Percentiles rank a stretch among this genome's conserved stretches.
Conservation (phyloP, 2,888 invertebrate genomes). For the Tupiocoris notatus region DNA sequence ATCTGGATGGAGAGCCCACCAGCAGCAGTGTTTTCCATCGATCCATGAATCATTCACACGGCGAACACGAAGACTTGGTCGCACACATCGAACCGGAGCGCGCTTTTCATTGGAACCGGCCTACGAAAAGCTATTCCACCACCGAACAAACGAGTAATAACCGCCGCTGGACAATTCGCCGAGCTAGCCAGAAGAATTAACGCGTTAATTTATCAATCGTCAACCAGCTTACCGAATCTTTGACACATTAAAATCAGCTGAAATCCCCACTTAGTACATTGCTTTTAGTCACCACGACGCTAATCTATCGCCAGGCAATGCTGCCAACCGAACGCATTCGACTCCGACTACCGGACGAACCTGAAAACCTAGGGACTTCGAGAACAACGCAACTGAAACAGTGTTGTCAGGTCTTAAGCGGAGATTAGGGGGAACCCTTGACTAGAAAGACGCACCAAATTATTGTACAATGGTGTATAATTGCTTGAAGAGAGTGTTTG, state of each 20-base stretch:
- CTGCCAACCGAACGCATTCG: slow-evolving; percentile 12
- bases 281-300: too few relatives aligned
- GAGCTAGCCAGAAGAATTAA: too few relatives aligned
- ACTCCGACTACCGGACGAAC: background rate
- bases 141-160: background rate
- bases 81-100: background rate
- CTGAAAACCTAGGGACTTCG: too few relatives aligned
- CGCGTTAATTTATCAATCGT: too few relatives aligned
- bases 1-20: slow-evolving; percentile 43
- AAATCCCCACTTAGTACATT: background rate
- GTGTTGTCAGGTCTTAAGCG: too few relatives aligned
- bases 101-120: background rate
- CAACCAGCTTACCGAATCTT: background rate
- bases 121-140: background rate
- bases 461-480: too few relatives aligned
- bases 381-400: too few relatives aligned
- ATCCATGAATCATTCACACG: slow-evolving; percentile 37
- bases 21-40: slow-evolving; percentile 44
- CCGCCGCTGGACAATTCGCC: background rate
- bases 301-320: too few relatives aligned
- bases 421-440: too few relatives aligned
- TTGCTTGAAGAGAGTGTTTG: too few relatives aligned
- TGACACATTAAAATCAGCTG: background rate
- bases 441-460: too few relatives aligned
- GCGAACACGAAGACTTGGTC: background rate